Evolutionary conservation across 2,888 invertebrate species (phyloP), one percentile per base, ranked within the genome.

Genomic region (Imbricaverruca yamaguchii): DNA sequence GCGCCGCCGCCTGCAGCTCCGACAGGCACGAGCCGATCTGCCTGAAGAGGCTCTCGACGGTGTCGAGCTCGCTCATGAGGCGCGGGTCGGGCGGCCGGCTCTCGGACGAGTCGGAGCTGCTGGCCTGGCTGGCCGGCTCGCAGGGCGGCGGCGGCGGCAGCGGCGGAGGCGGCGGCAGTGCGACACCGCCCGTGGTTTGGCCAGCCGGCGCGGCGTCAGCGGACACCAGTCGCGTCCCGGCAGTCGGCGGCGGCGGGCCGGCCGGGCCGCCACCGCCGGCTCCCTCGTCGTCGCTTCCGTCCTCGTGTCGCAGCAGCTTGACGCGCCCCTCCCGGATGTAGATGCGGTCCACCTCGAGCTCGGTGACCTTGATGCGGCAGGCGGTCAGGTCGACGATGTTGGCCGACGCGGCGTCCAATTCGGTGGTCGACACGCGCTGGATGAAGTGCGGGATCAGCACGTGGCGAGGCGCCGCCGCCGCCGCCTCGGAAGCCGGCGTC

Each of bases 331-430:
- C 78, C 6, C 78, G 78, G 57, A 78, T 56, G 57, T 57, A 78
- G 56, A 78, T 56, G n/a, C 78, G 56, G 78, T 78, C 78, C 78
- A 78, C 78, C 57, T 78, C 78, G 13, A 78, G 78, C 57, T 78
- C 78, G 57, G 78, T 57, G n/a, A 78, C 78, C 78, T 78, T 78
- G 55, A 78, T 78, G 57, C 78, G 56, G 57, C 78, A n/a, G 78
- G 78, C 78, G 56, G 78, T 78, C 78, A 78, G 78, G 15, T 23
- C 23, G 57, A 78, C 3, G 23, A 78, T 78, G 13, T 78, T 56
- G 78, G 57, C 78, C 12, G 78, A 56, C 12, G 78, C 78, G n/a
- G 78, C 78, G 78, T 78, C 77, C 78, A 78, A 23, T 57, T 78
- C 78, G 12, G 78, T 23, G 9, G 78, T 57, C 12, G 78, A 78